These are phyloP conservation scores for Noctua comes DNA, from an alignment of 2,888 invertebrate genomes.

Conservation along the genomic window DNA sequence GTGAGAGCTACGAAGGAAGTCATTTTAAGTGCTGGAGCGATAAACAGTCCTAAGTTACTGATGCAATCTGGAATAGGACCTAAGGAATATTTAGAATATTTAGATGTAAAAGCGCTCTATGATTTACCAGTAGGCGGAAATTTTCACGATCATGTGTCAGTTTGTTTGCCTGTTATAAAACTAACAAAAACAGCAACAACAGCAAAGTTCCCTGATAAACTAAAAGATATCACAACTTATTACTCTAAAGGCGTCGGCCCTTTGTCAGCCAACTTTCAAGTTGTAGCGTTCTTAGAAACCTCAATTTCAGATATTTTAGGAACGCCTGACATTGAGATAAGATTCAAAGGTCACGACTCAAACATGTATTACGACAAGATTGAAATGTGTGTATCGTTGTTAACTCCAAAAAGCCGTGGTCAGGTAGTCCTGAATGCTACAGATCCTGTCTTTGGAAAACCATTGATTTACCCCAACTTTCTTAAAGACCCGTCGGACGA, in stretches of 20 bases:
- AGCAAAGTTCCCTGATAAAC: constrained; percentile 81
- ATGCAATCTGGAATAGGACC: constrained; percentile 88
- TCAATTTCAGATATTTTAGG: constrained; percentile 82
- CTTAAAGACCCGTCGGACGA: constrained; percentile 82
- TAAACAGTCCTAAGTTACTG: constrained; percentile 85
- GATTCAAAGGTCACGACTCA: constrained; percentile 86
- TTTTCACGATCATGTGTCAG: constrained; percentile 87
- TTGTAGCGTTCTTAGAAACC: constrained; percentile 84
- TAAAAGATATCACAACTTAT: constrained; percentile 85
- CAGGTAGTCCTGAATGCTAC: constrained; percentile 84
- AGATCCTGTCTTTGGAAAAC: constrained; percentile 82
- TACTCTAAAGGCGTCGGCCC: constrained; percentile 85
- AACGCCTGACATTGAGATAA: constrained; percentile 85
- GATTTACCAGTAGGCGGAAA: constrained; percentile 86
- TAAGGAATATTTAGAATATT: constrained; percentile 85
- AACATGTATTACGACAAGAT: constrained; percentile 88
- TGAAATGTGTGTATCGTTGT: constrained; percentile 84
- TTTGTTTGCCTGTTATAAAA: constrained; percentile 85
- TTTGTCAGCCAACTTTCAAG: constrained; percentile 86
- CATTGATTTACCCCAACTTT: constrained; percentile 86
- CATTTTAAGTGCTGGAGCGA: constrained; percentile 85
- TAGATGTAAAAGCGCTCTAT: constrained; percentile 78
- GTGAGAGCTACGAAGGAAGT: constrained; percentile 81
- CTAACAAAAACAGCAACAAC: constrained; percentile 81
- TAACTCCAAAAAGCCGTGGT: constrained; percentile 86